A percentile compares a stretch with the other conserved stretches of the same genome.
These are phyloP conservation scores for Passer domesticus DNA, from an alignment of 2,113 vertebrate species.

Conservation along the genomic window DNA sequence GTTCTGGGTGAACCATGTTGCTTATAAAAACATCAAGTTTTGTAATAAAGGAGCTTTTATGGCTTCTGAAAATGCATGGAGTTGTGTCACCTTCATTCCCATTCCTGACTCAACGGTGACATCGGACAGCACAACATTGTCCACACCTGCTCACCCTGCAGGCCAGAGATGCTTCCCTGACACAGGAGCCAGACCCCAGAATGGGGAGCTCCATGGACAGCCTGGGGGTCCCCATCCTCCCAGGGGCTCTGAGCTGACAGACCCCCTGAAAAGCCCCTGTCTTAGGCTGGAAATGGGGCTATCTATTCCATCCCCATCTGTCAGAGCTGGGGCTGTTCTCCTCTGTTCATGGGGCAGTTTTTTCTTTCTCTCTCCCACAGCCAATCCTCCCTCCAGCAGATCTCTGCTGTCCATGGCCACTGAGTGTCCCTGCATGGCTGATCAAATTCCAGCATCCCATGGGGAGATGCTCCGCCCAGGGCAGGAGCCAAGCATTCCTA, in stretches of 20 bases:
- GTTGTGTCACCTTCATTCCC: neutral
- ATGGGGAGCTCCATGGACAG: fast-evolving
- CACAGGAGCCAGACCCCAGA: fast-evolving
- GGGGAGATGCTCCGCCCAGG: too few species aligned
- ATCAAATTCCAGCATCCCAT: too few species aligned
- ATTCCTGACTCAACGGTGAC: neutral
- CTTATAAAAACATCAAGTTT: neutral
- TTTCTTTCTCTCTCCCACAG: neutral
- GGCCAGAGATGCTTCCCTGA: neutral
- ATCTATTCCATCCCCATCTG: fast-evolving
- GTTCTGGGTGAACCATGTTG: neutral
- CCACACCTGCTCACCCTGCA: neutral
- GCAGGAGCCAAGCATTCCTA: too few species aligned
- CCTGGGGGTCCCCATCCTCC: neutral
- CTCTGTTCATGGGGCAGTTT: neutral
- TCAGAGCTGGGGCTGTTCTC: neutral
- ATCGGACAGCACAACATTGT: fast-evolving
- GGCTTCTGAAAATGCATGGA: neutral
- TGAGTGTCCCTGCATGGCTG: too few species aligned
- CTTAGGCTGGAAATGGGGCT: neutral
- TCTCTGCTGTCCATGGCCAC: too few species aligned
- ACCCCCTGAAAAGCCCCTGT: fast-evolving
- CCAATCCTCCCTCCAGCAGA: too few species aligned
- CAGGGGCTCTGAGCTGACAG: neutral
- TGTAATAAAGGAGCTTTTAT: neutral